Percentiles rank a stretch among this genome's conserved stretches.
phyloP scores from a whole-genome alignment of 2,888 invertebrate species.

The Sicus ferrugineus region DNA sequence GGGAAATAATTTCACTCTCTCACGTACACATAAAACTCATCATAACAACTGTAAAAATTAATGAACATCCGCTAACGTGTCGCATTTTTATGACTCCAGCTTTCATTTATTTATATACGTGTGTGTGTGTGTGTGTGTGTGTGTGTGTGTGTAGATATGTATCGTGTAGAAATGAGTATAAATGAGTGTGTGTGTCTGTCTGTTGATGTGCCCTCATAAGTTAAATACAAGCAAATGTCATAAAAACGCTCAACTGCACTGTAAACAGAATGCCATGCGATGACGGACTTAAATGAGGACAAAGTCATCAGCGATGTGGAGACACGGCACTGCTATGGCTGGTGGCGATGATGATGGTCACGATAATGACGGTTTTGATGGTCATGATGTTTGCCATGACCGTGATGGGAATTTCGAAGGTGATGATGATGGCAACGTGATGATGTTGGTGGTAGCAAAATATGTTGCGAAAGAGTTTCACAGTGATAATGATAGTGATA shows the following conservation, averaged over 20 bases:
- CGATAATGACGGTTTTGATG: background rate
- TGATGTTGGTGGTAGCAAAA: background rate
- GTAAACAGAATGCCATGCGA: background rate
- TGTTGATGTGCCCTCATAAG: background rate
- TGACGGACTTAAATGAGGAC: background rate
- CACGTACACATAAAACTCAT: background rate
- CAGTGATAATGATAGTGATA: background rate
- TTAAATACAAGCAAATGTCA: background rate
- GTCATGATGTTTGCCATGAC: background rate
- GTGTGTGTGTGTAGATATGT: background rate
- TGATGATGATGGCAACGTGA: background rate
- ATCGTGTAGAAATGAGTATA: background rate
- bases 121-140: background rate
- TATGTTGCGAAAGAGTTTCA: too few species aligned
- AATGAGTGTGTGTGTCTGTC: background rate
- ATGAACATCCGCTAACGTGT: constrained; percentile 5
- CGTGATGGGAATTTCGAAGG: background rate
- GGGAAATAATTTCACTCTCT: background rate
- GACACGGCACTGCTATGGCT: background rate
- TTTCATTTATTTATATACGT: background rate
- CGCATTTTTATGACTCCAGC: background rate
- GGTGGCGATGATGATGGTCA: background rate
- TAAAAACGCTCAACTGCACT: background rate
- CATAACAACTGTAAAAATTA: background rate
- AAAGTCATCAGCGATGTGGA: background rate